Evolutionary conservation across 2,113 vertebrate species (phyloP).

Genomic region (Hypanus sabinus): DNA sequence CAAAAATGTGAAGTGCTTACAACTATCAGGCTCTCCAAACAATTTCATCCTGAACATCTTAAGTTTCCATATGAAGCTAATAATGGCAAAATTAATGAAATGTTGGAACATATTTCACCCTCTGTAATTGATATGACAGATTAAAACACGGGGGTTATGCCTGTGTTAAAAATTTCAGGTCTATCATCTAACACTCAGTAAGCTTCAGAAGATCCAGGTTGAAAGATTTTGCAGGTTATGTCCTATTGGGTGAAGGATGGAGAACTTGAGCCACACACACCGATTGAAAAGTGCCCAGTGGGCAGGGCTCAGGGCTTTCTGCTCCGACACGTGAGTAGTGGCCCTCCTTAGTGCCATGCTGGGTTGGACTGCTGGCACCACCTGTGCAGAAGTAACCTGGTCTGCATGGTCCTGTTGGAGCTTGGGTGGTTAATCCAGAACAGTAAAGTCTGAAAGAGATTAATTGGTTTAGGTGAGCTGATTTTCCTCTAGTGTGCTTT

Average conservation of each 20-base stretch:
- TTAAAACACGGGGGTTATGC: neutral
- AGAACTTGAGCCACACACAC: slow-evolving; percentile 50
- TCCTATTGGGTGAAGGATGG: neutral
- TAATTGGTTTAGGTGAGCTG: neutral
- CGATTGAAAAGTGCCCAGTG: slow-evolving; percentile 69
- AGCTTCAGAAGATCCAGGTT: neutral
- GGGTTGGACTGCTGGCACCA: slow-evolving; percentile 60
- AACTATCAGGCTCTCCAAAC: neutral
- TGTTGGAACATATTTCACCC: neutral
- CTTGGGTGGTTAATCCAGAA: slow-evolving; percentile 57
- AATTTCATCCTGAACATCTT: neutral
- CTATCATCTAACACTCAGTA: neutral
- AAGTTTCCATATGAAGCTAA: neutral
- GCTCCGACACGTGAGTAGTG: slow-evolving; percentile 63
- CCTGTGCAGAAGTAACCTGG: slow-evolving; percentile 73
- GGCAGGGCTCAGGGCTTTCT: slow-evolving; percentile 59
- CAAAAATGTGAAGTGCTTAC: neutral
- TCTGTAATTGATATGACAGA: neutral
- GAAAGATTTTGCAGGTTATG: neutral
- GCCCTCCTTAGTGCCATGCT: slow-evolving; percentile 63
- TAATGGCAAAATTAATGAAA: neutral
- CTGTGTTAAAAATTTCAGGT: neutral
- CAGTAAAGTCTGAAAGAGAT: slow-evolving; percentile 56
- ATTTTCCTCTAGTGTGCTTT: neutral
- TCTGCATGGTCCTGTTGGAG: slow-evolving; percentile 65